Percentiles rank a stretch among this genome's conserved stretches.
phyloP scores from a whole-genome alignment of 37 sponge, comb jelly and placozoan genomes.

The Aphrocallistes beatrix region DNA sequence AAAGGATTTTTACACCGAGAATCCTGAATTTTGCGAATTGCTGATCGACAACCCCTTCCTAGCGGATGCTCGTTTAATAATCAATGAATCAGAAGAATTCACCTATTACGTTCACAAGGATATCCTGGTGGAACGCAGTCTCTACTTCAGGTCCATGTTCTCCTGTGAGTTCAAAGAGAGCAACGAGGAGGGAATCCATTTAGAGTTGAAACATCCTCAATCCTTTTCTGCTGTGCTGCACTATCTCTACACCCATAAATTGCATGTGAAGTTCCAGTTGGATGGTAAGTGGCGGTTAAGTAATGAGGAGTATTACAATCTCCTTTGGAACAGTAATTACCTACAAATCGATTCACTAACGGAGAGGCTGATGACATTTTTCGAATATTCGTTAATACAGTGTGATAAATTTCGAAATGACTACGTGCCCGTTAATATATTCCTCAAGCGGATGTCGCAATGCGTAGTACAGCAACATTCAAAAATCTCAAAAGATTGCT shows the following conservation, averaged over 20 bases:
- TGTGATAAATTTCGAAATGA: neutral
- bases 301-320: conserved; percentile 6
- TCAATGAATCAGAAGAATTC: neutral
- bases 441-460: neutral
- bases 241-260: neutral
- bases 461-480: neutral
- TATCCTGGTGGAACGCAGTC: neutral
- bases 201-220: neutral
- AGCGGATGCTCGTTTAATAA: neutral
- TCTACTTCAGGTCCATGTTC: neutral
- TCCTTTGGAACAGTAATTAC: neutral
- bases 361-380: neutral
- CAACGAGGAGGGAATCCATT: neutral
- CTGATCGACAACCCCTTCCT: neutral
- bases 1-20: neutral
- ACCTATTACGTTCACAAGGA: conserved; percentile 3
- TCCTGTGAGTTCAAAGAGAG: neutral
- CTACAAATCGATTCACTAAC: neutral
- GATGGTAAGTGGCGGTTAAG: neutral
- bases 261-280: neutral
- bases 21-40: neutral
- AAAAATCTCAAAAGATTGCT: neutral
- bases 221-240: neutral
- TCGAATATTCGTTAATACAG: neutral
- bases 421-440: neutral